Base-by-base conservation (phyloP, 1,140 invertebrate species). In the Liolophura sinensis region DNA sequence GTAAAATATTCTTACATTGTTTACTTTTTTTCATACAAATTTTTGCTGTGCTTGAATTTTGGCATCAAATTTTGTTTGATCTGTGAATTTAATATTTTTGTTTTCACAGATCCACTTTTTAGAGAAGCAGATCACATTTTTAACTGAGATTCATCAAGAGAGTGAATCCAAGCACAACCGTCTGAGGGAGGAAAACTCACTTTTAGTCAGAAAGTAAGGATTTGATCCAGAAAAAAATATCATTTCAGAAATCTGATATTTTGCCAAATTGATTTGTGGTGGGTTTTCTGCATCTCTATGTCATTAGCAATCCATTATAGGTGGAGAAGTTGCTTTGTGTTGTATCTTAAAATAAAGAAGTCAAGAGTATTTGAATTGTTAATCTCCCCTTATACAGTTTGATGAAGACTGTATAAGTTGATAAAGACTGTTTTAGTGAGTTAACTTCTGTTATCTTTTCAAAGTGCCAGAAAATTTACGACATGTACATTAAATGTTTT, bases 101-200 rank as follows among this genome's bases (percentile, higher is more conserved):
- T 60, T 12, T 60, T 67, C 55, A 48, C 68, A 80, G 78, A 67
- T 80, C 25, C 73, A 75, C 50, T 76, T 67, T 47, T 64, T 80
- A 40, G 78, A 80, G 63, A 71, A 69, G 51, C 75, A 80, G 62
- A 54, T 80, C 49, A 60, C 68, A 31, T 68, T 72, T 31, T 64
- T 80, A 55, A 68, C 71, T 12, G 72, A 80, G 63, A 71, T 73
- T 31, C 78, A 78, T 47, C 62, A 62, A 25, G 62, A 67, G 15
- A 71, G 65, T 24, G 73, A 73, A 31, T 64, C 63, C 54, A 67
- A 72, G 49, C 76, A 78, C 16, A 57, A 63, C 5, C 70, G 66
- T 47, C 70, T 77, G 15, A 80, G 77, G 69, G 77, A 78, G 65
- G 78, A 80, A 56, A 80, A 80, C 61, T 64, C 62, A 50, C 60